These are phyloP conservation scores for Luperina testacea DNA, from an alignment of 2,888 invertebrate species.

Conservation along the genomic window DNA sequence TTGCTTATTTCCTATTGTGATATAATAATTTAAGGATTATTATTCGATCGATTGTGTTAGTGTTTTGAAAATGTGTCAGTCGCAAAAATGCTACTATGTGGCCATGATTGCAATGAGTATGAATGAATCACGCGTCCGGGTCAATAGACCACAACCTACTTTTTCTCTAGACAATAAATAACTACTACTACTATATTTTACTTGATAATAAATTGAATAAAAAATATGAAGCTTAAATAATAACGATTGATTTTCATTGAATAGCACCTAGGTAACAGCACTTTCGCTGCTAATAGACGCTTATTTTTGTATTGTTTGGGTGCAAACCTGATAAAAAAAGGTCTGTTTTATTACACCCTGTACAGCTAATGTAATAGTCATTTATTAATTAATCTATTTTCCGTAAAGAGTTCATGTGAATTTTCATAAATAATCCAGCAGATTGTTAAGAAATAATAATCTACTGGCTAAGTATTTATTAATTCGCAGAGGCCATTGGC, in stretches of 20 bases:
- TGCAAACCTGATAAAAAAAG: neutral
- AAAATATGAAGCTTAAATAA: neutral
- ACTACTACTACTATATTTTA: too few relatives aligned
- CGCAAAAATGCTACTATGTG: slow-evolving; percentile 31
- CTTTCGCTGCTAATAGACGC: neutral
- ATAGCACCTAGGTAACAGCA: neutral
- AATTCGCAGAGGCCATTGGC: slow-evolving; percentile 27
- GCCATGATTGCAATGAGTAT: slow-evolving; percentile 1
- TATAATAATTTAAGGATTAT: slow-evolving; percentile 30
- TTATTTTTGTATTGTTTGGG: neutral
- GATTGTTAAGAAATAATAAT: slow-evolving; percentile 11
- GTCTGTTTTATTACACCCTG: neutral
- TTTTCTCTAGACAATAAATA: slow-evolving; percentile 29
- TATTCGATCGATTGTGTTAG: slow-evolving; percentile 16
- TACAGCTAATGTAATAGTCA: neutral
- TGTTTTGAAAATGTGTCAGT: slow-evolving; percentile 35
- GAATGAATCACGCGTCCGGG: slow-evolving; percentile 53
- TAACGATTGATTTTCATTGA: slow-evolving; percentile 16
- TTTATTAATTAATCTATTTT: neutral
- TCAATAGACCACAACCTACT: slow-evolving; percentile 55
- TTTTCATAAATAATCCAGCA: neutral
- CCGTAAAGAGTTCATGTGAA: neutral
- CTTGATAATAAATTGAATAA: slow-evolving; percentile 6
- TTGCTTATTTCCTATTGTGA: neutral
- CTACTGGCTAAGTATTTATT: slow-evolving; percentile 15